Evolutionary conservation across 2,113 vertebrate species (phyloP), one percentile per base, ranked within the genome.

Genomic region (Protomyctophum bolini): DNA sequence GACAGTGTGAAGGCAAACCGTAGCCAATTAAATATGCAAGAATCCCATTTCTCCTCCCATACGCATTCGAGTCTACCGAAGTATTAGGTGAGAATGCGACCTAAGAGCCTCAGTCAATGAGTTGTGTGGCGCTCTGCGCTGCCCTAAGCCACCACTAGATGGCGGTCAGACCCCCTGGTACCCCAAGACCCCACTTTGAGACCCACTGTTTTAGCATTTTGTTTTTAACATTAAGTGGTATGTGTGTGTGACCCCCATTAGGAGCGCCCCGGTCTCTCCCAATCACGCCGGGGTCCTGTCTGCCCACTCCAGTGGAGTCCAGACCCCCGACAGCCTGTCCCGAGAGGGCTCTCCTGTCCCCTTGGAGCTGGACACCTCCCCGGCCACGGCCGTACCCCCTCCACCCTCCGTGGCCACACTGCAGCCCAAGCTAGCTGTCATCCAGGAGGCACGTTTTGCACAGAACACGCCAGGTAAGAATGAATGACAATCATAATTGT

Each of bases 211-310:
- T 21, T 21, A 21, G 21, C 21, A 1, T 21, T 21, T 21, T 21
- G 1, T 21, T 21, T 21, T 21, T 1, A 21, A 21, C 21, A 21
- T 21, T 21, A 21, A 21, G 21, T 21, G 21, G 21, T 21, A 2
- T 21, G 21, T 21, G 21, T 21, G 6, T 55, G 8, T 48, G 3
- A 15, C 52, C 29, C 47, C 50, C 14, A 8, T 8, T 82, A 99
- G 97, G 94, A 99, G 98, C 66, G 98, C 98, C 67, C 97, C 98
- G 0, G 96, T 94, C 8, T 99, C 97, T 63, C 98, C 98, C 78
- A 99, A 95, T 82, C 98, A 99, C 70, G 93, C 96, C 2, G 98
- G 97, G 70, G 95, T 96, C 64, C 92, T 99, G 76, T 99, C 98
- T 8, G 96, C 96, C 0, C 97, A 98, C 93, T 98, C 97, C 77